Base-by-base conservation (phyloP, 2,888 invertebrate genomes). In the Celastrina argiolus region DNA sequence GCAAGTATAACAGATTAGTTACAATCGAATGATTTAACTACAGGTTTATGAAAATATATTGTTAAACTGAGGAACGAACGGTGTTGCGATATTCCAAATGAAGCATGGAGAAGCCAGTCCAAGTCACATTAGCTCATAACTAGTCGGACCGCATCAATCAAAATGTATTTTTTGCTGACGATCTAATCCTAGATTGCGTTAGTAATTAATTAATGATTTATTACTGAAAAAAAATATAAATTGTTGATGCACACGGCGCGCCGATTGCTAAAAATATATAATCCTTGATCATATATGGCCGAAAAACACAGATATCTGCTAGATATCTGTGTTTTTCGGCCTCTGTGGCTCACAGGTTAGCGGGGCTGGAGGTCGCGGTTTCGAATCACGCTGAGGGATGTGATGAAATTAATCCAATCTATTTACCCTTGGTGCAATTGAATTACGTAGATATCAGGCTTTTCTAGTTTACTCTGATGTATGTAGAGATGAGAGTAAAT, bases 121-220 rank as follows among this genome's bases (percentile, higher is more conserved):
- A 22, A 51, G 51, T 10, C 31, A 18, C 5, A 59, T 59, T 59
- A 34, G 18, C 18, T 59, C 59, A 8, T 31, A 34, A 34, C 34
- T 34, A 12, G 59, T 59, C 34, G 31, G n/a, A 59, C 2, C 16
- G 18, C 59, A 59, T 59, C 59, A 59, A 59, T 59, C 59, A 58
- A 58, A 58, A 31, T 31, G 10, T 31, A 10, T 59, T 59, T 59
- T 59, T 59, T 59, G 59, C 34, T 36, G 59, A 16, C n/a, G 51
- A 51, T 10, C 34, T 34, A 59, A 34, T 59, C 59, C 10, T 16
- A 34, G 59, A 59, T 31, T 12, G 12, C 59, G 59, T 16, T 59
- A 34, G 34, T 59, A 59, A 59, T 59, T 59, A 34, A 18, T 59
- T 18, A 16, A 12, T 59, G 10, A 59, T 59, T 59, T 34, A 59